Evolutionary conservation across 2,797 vertebrate genomes (phyloP).

Genomic region (Hoplostethus atlanticus): DNA sequence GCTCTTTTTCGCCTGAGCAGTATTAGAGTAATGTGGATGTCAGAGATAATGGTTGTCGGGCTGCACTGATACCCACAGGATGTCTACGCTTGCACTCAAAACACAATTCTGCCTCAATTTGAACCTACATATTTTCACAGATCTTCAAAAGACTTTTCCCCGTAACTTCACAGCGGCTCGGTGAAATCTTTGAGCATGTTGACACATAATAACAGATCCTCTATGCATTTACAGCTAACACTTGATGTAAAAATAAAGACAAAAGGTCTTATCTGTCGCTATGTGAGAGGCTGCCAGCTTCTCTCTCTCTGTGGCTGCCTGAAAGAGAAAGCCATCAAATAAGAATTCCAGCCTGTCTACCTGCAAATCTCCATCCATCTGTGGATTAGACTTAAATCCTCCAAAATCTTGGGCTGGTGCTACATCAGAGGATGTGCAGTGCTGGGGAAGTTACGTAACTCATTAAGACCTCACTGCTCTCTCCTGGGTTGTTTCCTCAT

Average conservation of each 20-base stretch:
- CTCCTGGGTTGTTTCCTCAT: constrained; percentile 76
- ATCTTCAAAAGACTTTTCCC: background rate
- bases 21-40: constrained; percentile 1
- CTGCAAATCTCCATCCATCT: constrained; percentile 85
- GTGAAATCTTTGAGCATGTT: constrained; percentile 2
- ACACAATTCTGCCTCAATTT: background rate
- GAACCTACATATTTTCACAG: background rate
- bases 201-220: constrained; percentile 4
- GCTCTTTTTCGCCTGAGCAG: background rate
- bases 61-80: background rate
- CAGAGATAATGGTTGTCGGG: background rate
- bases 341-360: constrained; percentile 83
- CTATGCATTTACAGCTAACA: constrained; percentile 13
- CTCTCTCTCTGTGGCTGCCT: constrained; percentile 61
- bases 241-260: constrained; percentile 19
- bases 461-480: constrained; percentile 81
- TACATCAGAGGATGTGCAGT: constrained; percentile 85
- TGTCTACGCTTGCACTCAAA: background rate
- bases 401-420: constrained; percentile 81
- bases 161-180: background rate
- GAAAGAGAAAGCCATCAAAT: constrained; percentile 85
- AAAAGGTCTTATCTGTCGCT: constrained; percentile 46
- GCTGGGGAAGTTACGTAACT: constrained; percentile 85
- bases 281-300: constrained; percentile 44
- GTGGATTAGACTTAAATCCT: constrained; percentile 85